Conservation (phyloP, 2,113 vertebrate species). For the Percina caprodes region DNA sequence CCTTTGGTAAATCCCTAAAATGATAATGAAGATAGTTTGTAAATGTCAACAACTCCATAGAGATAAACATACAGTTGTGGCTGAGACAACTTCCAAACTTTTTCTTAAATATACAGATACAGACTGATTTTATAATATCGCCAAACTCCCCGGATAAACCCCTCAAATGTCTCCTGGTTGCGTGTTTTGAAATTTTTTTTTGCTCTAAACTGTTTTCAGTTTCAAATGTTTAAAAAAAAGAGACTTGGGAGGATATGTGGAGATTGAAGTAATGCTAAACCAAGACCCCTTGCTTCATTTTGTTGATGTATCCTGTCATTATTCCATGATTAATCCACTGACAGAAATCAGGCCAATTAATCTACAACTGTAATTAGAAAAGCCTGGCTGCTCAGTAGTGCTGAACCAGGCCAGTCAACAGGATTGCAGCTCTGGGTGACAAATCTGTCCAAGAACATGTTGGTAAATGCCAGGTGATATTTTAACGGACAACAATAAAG, state of each 20-base stretch:
- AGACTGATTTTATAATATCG: background rate
- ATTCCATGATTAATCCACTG: constrained; percentile 68
- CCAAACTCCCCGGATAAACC: background rate
- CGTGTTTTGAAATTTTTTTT: background rate
- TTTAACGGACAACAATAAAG: constrained; percentile 7
- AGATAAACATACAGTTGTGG: background rate
- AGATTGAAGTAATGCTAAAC: constrained; percentile 8
- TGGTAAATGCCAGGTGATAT: background rate
- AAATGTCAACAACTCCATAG: background rate
- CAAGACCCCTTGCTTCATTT: background rate
- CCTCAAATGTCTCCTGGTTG: background rate
- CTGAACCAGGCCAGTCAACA: constrained; percentile 62
- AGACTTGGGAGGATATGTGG: background rate
- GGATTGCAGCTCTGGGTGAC: constrained; percentile 30
- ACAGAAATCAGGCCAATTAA: constrained; percentile 72
- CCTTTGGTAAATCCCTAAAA: background rate
- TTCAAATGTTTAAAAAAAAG: constrained; percentile 10
- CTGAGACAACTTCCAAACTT: background rate
- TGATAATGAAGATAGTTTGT: background rate
- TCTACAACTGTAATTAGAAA: constrained; percentile 75
- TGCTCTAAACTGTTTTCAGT: background rate
- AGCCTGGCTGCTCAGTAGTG: constrained; percentile 54
- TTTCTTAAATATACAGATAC: background rate
- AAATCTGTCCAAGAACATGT: constrained; percentile 38
- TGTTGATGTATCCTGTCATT: constrained; percentile 41